These are phyloP conservation scores for Gallinago media DNA, from an alignment of 2,113 vertebrate species.

Conservation along the genomic window DNA sequence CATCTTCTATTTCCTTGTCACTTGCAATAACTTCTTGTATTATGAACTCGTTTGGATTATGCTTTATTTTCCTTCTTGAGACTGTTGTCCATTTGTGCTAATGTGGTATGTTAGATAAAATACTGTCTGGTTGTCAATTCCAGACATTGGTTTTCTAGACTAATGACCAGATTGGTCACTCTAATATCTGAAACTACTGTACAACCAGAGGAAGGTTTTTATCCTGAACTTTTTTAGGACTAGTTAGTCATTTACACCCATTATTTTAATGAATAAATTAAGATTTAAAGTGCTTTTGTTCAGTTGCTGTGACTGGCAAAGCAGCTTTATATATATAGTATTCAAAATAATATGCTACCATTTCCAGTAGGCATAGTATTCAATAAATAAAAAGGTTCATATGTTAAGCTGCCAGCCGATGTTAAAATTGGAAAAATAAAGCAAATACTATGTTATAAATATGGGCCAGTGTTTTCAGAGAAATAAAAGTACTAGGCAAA, in stretches of 20 bases:
- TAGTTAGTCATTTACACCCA: neutral
- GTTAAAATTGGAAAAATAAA: conserved; percentile 9
- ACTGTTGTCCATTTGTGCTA: neutral
- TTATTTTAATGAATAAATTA: neutral
- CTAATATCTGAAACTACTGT: neutral
- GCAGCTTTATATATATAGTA: neutral
- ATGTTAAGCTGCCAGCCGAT: neutral
- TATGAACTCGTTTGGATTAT: neutral
- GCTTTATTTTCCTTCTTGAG: neutral
- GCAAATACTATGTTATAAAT: neutral
- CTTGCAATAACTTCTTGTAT: neutral
- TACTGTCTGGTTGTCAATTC: neutral
- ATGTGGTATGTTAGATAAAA: neutral
- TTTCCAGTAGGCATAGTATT: neutral
- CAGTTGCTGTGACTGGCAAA: neutral
- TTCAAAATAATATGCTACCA: neutral
- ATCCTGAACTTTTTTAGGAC: neutral
- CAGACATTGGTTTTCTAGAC: neutral
- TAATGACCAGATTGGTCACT: neutral
- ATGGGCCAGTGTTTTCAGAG: neutral
- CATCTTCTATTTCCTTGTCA: neutral
- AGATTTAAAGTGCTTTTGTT: conserved; percentile 4
- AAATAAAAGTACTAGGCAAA: neutral
- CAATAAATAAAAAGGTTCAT: neutral
- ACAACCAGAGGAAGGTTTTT: neutral